Evolutionary conservation across 2,797 vertebrate species (phyloP).

Genomic region (Tapirus indicus): DNA sequence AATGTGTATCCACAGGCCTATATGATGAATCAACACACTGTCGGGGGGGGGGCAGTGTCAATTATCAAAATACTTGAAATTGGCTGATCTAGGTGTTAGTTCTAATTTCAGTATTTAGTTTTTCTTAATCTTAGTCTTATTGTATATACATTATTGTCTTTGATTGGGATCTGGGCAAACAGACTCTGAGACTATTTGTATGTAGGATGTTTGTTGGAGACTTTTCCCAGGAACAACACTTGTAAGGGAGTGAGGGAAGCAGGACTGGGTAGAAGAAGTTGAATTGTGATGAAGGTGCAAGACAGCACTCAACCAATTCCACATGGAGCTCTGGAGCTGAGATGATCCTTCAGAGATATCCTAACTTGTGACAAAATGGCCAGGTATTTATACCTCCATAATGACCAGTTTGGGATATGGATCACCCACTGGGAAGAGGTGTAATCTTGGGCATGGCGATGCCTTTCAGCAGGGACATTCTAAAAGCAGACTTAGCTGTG

Average conservation of each 20-base stretch:
- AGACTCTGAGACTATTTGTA: background rate
- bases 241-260: background rate
- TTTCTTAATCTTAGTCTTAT: background rate
- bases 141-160: background rate
- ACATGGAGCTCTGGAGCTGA: background rate
- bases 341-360: background rate
- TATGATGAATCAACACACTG: background rate
- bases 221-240: background rate
- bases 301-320: rapidly evolving
- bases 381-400: background rate
- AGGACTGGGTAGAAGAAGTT: background rate
- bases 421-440: rapidly evolving
- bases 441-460: background rate
- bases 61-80: background rate
- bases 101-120: background rate
- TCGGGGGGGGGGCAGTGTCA: background rate
- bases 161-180: background rate
- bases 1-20: background rate
- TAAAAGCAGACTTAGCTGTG: background rate
- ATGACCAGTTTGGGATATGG: background rate
- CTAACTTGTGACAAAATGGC: background rate
- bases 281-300: background rate
- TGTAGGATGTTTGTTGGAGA: background rate
- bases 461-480: background rate
- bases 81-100: background rate